These are phyloP conservation scores for Clarias magur DNA, from an alignment of 2,113 vertebrate species.

Conservation along the genomic window DNA sequence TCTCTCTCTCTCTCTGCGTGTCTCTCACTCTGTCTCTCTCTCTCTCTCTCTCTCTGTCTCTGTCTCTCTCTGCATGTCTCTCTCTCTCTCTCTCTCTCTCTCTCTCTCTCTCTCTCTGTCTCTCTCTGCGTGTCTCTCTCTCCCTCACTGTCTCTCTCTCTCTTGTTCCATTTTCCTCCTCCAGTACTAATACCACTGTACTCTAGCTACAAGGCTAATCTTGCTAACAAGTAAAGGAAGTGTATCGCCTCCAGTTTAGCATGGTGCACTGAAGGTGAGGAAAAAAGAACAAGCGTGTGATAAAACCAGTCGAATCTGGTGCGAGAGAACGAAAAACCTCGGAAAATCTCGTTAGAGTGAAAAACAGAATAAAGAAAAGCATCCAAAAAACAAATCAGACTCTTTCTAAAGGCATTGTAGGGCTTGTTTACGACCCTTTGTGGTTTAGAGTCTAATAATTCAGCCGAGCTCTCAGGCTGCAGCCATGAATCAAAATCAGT, in stretches of 20 bases:
- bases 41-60: too few species aligned
- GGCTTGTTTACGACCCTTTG: conserved; percentile 38
- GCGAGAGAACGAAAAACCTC: too few species aligned
- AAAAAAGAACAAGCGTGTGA: neutral
- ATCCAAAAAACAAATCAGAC: conserved; percentile 29
- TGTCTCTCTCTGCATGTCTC: too few species aligned
- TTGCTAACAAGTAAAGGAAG: neutral
- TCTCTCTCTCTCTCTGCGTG: too few species aligned
- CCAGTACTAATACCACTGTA: neutral
- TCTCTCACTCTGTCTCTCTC: too few species aligned
- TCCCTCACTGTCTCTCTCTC: too few species aligned
- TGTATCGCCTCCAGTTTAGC: neutral
- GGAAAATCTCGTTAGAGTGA: neutral
- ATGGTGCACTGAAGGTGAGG: neutral
- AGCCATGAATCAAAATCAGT: conserved; percentile 57
- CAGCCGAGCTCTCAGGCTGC: conserved; percentile 42
- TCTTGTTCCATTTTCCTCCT: too few species aligned
- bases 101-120: too few species aligned
- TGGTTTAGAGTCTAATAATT: conserved; percentile 48
- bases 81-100: too few species aligned
- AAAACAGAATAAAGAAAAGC: conserved; percentile 8
- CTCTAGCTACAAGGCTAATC: neutral
- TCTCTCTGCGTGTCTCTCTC: too few species aligned
- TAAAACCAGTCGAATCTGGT: neutral
- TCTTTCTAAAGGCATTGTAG: conserved; percentile 23